phyloP scores from a whole-genome alignment of 2,797 vertebrate species.

The Oophaga sylvatica region DNA sequence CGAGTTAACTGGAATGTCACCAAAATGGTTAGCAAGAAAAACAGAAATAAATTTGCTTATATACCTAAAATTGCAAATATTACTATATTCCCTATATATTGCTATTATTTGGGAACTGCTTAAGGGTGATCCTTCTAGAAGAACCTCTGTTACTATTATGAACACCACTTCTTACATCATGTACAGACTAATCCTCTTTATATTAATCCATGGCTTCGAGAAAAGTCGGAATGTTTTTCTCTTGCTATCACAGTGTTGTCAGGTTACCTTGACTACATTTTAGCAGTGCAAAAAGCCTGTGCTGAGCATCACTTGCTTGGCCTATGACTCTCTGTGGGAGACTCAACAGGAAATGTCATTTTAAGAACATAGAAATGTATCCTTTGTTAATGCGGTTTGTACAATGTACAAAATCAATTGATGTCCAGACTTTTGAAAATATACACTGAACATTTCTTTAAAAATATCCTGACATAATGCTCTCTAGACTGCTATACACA shows the following conservation, averaged over 20 bases:
- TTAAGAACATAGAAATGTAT: background rate
- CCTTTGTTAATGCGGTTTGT: background rate
- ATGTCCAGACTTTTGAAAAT: background rate
- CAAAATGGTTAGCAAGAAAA: too few relatives aligned
- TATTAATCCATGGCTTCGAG: background rate
- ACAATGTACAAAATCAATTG: background rate
- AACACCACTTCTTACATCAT: background rate
- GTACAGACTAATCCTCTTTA: background rate
- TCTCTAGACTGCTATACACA: background rate
- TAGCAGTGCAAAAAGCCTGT: background rate
- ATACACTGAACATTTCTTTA: background rate
- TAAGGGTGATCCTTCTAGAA: background rate
- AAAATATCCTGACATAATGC: background rate
- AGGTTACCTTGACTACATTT: constrained; percentile 12
- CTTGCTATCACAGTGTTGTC: background rate
- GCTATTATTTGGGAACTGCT: background rate
- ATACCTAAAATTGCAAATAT: background rate
- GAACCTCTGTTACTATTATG: background rate
- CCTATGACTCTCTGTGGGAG: constrained; percentile 1
- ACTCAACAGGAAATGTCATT: background rate
- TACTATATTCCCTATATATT: background rate
- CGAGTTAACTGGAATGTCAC: too few relatives aligned
- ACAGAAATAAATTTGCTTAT: background rate
- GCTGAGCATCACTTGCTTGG: background rate
- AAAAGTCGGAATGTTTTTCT: background rate